Base-by-base conservation (phyloP, 92 coral and sea anemone genomes). In the Palythoa grandis region DNA sequence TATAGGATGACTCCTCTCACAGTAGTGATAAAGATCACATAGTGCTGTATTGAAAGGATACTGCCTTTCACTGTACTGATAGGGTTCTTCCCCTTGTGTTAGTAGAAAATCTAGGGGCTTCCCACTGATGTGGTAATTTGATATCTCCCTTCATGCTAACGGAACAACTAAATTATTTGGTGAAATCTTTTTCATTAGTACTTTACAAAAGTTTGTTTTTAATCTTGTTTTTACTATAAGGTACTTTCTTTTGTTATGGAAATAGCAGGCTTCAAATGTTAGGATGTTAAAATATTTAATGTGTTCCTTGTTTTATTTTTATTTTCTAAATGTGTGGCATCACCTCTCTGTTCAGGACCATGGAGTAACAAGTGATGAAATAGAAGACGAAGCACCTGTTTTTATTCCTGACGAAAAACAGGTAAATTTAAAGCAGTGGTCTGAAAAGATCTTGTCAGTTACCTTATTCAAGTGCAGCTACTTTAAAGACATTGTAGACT, bases 351-450 rank as follows among this genome's bases (percentile, higher is more conserved):
- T 22, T 29, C 19, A 80, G 85, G 85, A 80, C 9, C 73, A 91
- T 83, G 88, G 76, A 70, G 60, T 67, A 61, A 73, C 88, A 70
- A 83, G 86, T 78, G 83, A 87, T 68, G 76, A 25, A 68, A 82
- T 82, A n/a, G 35, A 70, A 35, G 93, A 87, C 20, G 93, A 91
- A 29, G 35, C 35, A 17, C 93, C 93, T 10, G 82, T 83, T 48
- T 84, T 91, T 65, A 66, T 90, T 61, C 19, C 70, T 14, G 86
- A 72, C 60, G 91, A 87, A 86, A 89, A 91, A 65, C 66, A 78
- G 93, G 93, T 91, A 90, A 48, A n/a, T 20, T 66, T 47, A 40
- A 23, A 11, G 38, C 40, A 57, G 2, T n/a, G 48, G 20, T 58
- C 65, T 16, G 50, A 43, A 43, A 43, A 43, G 9, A 43, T 43